A percentile compares a stretch with the other conserved stretches of the same genome.
phyloP scores from a whole-genome alignment of 1,140 invertebrate genomes.

The Aphis craccivora region DNA sequence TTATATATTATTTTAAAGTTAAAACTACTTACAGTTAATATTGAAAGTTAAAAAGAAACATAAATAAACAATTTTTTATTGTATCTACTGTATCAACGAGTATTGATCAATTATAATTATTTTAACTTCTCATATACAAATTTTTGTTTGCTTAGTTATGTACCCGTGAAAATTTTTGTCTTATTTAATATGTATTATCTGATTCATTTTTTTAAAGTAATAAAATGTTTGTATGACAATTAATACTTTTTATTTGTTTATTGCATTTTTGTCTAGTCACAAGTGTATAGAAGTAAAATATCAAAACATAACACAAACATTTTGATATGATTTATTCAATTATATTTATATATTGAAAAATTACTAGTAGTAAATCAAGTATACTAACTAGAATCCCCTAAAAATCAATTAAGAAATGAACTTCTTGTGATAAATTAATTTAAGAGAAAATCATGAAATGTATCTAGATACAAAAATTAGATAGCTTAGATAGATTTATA shows the following conservation, averaged over 20 bases:
- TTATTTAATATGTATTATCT: neutral
- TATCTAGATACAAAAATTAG: too few species aligned
- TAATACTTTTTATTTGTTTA: neutral
- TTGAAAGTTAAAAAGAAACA: neutral
- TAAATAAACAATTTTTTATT: neutral
- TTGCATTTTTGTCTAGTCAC: neutral
- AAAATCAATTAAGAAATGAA: neutral
- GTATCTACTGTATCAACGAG: neutral
- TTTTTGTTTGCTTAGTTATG: neutral
- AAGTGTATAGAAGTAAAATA: neutral
- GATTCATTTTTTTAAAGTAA: neutral
- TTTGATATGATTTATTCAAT: neutral
- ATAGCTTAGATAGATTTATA: too few species aligned
- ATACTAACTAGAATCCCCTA: too few species aligned
- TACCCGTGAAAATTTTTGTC: neutral
- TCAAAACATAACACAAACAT: neutral
- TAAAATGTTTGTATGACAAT: conserved; percentile 14
- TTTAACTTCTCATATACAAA: neutral
- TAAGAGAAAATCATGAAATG: neutral
- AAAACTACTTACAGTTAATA: neutral
- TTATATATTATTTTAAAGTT: conserved; percentile 15
- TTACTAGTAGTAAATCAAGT: neutral
- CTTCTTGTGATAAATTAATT: neutral
- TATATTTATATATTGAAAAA: neutral
- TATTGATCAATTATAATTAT: conserved; percentile 20